phyloP scores from a whole-genome alignment of 2,797 vertebrate species.

The Malacoctenus gilli region DNA sequence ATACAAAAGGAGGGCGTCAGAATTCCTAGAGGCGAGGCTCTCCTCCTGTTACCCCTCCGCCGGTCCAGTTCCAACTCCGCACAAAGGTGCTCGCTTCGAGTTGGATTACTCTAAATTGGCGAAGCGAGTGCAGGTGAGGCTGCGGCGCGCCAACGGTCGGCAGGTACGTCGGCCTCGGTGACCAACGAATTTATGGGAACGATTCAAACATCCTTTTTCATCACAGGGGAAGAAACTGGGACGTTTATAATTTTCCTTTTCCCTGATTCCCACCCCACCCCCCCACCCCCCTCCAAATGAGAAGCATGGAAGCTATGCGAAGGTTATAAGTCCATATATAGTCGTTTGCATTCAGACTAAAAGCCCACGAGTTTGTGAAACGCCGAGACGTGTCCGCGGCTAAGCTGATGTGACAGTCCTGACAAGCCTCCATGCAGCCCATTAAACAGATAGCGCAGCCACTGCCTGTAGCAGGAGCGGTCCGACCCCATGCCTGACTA shows the following conservation, averaged over 20 bases:
- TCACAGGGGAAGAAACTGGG: no score
- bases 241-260: no score
- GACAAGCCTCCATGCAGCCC: conserved; percentile 67
- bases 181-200: neutral
- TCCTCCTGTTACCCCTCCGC: conserved; percentile 58
- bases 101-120: conserved; percentile 63
- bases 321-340: conserved; percentile 8
- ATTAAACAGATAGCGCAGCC: conserved; percentile 63
- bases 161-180: conserved; percentile 1
- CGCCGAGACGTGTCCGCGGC: conserved; percentile 17
- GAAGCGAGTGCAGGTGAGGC: conserved; percentile 37
- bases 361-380: conserved; percentile 21
- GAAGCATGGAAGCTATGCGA: no score
- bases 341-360: conserved; percentile 25
- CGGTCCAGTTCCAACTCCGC: conserved; percentile 59
- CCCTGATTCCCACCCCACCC: no score
- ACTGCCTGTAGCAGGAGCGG: conserved; percentile 54
- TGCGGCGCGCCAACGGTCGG: conserved; percentile 18
- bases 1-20: conserved; percentile 61
- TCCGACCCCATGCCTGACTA: conserved; percentile 47
- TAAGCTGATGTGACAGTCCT: conserved; percentile 61
- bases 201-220: conserved; percentile 5
- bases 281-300: no score
- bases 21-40: conserved; percentile 44
- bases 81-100: conserved; percentile 51